Conservation (phyloP, 1,140 invertebrate genomes). For the Euschistus heros region DNA sequence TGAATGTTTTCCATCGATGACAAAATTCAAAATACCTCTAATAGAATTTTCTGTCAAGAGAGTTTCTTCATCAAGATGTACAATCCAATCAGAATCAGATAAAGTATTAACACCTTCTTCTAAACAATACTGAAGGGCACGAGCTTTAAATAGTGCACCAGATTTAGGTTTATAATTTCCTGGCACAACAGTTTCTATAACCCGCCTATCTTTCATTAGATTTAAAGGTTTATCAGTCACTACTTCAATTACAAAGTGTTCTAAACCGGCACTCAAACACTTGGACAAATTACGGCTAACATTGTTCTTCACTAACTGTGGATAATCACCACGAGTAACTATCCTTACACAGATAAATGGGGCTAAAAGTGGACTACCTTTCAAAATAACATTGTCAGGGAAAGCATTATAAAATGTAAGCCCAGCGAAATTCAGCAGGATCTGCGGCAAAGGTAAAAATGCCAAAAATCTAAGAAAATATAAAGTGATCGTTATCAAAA, state of each 20-base stretch:
- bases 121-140: conserved; percentile 91
- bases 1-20: conserved; percentile 84
- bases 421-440: conserved; percentile 84
- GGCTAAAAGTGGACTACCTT: conserved; percentile 78
- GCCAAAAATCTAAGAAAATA: conserved; percentile 73
- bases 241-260: conserved; percentile 95
- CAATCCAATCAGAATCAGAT: conserved; percentile 88
- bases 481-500: conserved; percentile 51
- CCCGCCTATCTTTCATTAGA: conserved; percentile 56
- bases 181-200: conserved; percentile 79
- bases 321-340: conserved; percentile 91
- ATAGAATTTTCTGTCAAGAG: conserved; percentile 85
- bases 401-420: conserved; percentile 89
- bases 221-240: conserved; percentile 86
- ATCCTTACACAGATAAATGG: conserved; percentile 93
- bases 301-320: conserved; percentile 81
- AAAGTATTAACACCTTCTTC: conserved; percentile 83
- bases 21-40: conserved; percentile 90
- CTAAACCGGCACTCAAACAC: conserved; percentile 79
- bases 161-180: conserved; percentile 72
- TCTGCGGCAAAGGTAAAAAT: conserved; percentile 78
- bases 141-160: conserved; percentile 88
- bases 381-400: conserved; percentile 80
- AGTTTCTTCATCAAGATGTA: conserved; percentile 96
- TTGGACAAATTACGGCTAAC: conserved; percentile 80